Evolutionary conservation across 2,113 vertebrate genomes (phyloP).

Genomic region (Rhea pennata): DNA sequence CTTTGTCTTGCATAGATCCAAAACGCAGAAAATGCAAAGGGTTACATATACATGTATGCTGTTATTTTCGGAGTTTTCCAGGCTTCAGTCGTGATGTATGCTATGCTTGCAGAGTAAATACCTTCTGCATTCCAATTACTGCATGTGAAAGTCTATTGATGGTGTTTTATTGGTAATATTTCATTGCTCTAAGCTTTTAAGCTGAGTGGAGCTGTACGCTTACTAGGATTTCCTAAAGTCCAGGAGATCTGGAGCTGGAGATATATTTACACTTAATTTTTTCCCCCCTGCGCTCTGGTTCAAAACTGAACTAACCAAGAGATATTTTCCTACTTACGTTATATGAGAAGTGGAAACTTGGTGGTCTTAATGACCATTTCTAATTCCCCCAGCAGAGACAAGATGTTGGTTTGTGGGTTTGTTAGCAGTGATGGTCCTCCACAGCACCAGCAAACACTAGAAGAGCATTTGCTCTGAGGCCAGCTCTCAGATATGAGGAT

Average conservation of each 20-base stretch:
- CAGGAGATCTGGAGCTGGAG: neutral
- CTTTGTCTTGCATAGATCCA: constrained; percentile 6
- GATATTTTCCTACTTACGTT: neutral
- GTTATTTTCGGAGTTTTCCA: neutral
- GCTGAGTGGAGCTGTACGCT: neutral
- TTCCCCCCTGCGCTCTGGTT: neutral
- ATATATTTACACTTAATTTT: neutral
- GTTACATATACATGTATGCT: neutral
- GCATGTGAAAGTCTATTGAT: neutral
- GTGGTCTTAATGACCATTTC: neutral
- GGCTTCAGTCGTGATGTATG: neutral
- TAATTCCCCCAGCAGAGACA: neutral
- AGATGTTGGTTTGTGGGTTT: neutral
- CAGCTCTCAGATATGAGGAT: neutral
- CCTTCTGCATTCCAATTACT: constrained; percentile 32
- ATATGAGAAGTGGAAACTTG: neutral
- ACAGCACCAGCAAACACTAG: neutral
- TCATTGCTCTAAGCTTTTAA: neutral
- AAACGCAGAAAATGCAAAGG: constrained; percentile 14
- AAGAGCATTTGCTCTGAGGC: neutral
- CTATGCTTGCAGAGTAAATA: constrained; percentile 18
- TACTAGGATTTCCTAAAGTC: neutral
- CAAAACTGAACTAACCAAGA: neutral
- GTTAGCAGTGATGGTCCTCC: neutral
- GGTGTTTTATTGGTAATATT: constrained; percentile 50